phyloP scores from a whole-genome alignment of 2,888 invertebrate species.

The Nemurella pictetii region DNA sequence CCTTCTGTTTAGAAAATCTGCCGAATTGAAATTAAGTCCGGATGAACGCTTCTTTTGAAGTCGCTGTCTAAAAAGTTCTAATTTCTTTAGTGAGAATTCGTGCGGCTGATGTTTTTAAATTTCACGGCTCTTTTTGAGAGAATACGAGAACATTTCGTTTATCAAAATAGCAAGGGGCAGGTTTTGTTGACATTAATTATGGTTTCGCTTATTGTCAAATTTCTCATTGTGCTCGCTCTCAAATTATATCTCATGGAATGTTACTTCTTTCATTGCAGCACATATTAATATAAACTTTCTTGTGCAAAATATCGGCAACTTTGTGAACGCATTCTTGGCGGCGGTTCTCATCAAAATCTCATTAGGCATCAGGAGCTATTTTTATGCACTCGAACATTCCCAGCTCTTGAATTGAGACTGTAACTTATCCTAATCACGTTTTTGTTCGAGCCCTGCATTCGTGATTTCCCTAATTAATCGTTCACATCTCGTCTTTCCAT shows the following conservation, averaged over 20 bases:
- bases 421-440: not conserved
- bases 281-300: not conserved
- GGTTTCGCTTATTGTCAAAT: not conserved
- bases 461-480: constrained; percentile 15
- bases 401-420: not conserved
- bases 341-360: not conserved
- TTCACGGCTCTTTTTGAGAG: not conserved
- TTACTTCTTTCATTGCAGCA: not conserved
- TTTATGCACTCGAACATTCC: not conserved
- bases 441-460: not conserved
- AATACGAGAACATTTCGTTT: not conserved
- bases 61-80: not conserved
- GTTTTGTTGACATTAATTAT: not conserved
- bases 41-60: constrained; percentile 9
- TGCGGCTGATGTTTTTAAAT: not conserved
- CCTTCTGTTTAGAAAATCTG: not conserved
- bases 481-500: constrained; percentile 10
- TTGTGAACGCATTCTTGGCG: not conserved
- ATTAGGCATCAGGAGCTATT: not conserved
- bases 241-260: not conserved
- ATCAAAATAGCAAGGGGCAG: not conserved
- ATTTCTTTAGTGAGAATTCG: constrained; percentile 5
- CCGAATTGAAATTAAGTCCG: not conserved
- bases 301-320: not conserved
- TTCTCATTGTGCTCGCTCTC: not conserved